phyloP scores from a whole-genome alignment of 2,888 invertebrate species.

The Drosophila pseudotalamancana region DNA sequence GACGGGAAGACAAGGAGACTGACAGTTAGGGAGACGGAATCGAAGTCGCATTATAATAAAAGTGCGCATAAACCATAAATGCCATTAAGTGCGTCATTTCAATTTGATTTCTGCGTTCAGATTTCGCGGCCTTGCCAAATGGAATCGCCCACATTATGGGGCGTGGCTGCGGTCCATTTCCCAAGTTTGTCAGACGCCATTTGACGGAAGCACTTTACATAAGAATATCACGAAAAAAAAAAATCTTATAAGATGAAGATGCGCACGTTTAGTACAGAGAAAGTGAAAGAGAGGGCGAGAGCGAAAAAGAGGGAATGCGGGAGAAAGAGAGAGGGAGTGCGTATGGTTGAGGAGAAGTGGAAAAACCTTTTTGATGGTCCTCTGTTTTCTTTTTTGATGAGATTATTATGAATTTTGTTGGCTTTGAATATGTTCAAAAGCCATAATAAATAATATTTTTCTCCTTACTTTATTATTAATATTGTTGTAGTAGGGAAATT shows the following conservation, averaged over 20 bases:
- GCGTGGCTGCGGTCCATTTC: constrained; percentile 16
- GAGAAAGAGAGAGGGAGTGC: not conserved
- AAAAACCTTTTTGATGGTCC: constrained; percentile 32
- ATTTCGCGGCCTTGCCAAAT: constrained; percentile 52
- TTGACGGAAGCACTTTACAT: constrained; percentile 47
- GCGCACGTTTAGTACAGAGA: constrained; percentile 3
- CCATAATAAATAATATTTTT: not conserved
- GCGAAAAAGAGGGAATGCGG: not conserved
- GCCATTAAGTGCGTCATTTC: constrained; percentile 77
- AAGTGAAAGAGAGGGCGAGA: not conserved
- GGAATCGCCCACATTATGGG: constrained; percentile 45
- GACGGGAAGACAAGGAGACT: not conserved
- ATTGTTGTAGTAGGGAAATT: not conserved
- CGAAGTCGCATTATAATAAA: constrained; percentile 65
- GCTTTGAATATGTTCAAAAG: constrained; percentile 10
- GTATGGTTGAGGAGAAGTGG: too few species aligned
- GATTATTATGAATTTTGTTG: constrained; percentile 34
- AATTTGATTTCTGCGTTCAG: constrained; percentile 69
- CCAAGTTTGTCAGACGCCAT: constrained; percentile 39
- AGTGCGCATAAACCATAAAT: constrained; percentile 76
- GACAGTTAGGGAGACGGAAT: constrained; percentile 9
- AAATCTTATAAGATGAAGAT: not conserved
- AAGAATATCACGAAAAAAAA: constrained; percentile 25
- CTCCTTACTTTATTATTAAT: not conserved
- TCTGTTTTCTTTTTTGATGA: constrained; percentile 22